Evolutionary conservation across 2,888 invertebrate species (phyloP), one percentile per base, ranked within the genome.

Genomic region (Antitype chi): DNA sequence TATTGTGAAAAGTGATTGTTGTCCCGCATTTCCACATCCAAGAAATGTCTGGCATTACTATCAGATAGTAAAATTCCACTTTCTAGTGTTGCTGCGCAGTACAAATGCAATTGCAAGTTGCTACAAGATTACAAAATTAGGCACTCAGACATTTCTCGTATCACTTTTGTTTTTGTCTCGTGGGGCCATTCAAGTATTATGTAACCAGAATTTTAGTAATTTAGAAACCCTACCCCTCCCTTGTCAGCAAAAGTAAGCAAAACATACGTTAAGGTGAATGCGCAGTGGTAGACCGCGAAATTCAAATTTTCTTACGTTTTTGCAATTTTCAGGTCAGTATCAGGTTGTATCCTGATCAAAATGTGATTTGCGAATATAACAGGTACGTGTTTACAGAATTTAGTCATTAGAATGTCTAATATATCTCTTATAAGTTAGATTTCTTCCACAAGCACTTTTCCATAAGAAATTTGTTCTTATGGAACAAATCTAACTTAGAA

Each of bases 11-110:
- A 25, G 67, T 80, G 70, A 80, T 69, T 84, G 17, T 23, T 32
- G 13, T 8, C n/a, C 23, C 8, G 64, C 52, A 64, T 76, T 81
- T 81, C 17, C 52, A 64, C 64, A 76, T 53, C 15, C n/a, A 53
- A 76, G 76, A 82, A 76, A 64, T 76, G 52, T 82, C 64, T 59
- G 62, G 63, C 0, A 49, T 78, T 43, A 63, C 11, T n/a, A 2
- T 32, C 25, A 17, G 4, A 73, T 80, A 60, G 7, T n/a, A 53
- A 72, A 28, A 63, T 23, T 63, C 17, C n/a, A 57, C 17, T 52
- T 57, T 17, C 47, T 47, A 20, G 28, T 47, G 15, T 55, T 76
- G 47, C 20, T 47, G 47, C n/a, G 32, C 32, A 47, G 75, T 47
- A 55, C 20, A 53, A 53, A 78, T 32, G 5, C 20, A 59, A 49